Percentiles rank a stretch among this genome's conserved stretches.
Evolutionary conservation across 2,113 vertebrate species (phyloP).

Genomic region (Dinomys branickii): DNA sequence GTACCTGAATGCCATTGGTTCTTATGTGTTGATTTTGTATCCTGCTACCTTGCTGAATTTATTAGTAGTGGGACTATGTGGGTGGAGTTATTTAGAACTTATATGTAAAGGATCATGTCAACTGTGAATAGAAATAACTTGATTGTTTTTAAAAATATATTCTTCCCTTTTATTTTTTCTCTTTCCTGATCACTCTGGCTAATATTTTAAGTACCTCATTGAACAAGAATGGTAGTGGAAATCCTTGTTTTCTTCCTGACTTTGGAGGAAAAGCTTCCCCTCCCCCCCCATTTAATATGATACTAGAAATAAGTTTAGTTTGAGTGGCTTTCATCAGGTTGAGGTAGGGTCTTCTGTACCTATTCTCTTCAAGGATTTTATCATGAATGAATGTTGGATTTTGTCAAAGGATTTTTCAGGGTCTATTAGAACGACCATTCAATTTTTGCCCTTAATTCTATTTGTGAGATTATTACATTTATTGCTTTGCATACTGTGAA

Average conservation of each 20-base stretch:
- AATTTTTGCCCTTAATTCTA: neutral
- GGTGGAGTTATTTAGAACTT: neutral
- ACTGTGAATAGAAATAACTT: neutral
- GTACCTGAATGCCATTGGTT: neutral
- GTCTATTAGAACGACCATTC: neutral
- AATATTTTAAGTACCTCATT: neutral
- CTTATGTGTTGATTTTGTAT: neutral
- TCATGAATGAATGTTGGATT: neutral
- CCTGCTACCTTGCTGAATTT: neutral
- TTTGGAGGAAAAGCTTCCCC: neutral
- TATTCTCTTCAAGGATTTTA: neutral
- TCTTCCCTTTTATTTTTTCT: neutral
- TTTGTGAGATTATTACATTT: neutral
- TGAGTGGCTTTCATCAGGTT: neutral
- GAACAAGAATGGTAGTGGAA: neutral
- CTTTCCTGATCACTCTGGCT: neutral
- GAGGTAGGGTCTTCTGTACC: neutral
- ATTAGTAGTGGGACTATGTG: neutral
- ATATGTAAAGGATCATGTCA: neutral
- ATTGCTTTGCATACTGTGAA: neutral
- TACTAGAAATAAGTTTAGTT: neutral
- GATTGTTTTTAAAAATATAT: too few species aligned
- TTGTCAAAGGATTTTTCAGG: neutral
- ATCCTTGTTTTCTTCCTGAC: neutral
- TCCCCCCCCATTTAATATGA: neutral